Evolutionary conservation across 2,797 vertebrate species (phyloP).

Genomic region (Sebastes itinus): DNA sequence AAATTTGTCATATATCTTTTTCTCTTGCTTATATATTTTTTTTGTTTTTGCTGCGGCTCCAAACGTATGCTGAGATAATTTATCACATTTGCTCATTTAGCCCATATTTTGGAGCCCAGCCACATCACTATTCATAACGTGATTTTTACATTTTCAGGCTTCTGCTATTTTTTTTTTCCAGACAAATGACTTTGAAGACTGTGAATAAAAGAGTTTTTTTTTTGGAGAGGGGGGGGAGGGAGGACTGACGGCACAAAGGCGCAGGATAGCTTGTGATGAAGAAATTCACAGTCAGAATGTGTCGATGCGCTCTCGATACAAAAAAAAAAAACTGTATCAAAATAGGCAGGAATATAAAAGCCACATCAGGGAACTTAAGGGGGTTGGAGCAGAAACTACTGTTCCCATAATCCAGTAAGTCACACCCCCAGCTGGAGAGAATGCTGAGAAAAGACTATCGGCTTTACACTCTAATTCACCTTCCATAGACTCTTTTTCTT

Average conservation of each 20-base stretch:
- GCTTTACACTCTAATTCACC: conserved; percentile 76
- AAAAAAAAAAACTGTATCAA: conserved; percentile 38
- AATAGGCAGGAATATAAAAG: conserved; percentile 67
- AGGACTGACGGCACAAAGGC: conserved; percentile 25
- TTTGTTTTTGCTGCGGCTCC: neutral
- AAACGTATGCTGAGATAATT: conserved; percentile 52
- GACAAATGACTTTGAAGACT: conserved; percentile 58
- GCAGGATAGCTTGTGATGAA: conserved; percentile 40
- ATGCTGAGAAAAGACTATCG: conserved; percentile 67
- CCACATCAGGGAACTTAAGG: conserved; percentile 57
- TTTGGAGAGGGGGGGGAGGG: neutral
- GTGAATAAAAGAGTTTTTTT: conserved; percentile 43
- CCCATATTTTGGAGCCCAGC: conserved; percentile 28
- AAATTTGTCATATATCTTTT: conserved; percentile 59
- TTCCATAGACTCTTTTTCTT: conserved; percentile 66
- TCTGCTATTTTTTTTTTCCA: conserved; percentile 10
- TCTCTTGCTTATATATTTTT: neutral
- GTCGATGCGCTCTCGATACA: conserved; percentile 47
- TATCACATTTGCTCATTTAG: conserved; percentile 65
- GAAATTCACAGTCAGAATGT: conserved; percentile 58
- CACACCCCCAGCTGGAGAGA: conserved; percentile 76
- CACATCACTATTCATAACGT: conserved; percentile 45
- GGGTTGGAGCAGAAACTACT: conserved; percentile 69
- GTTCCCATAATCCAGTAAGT: conserved; percentile 80
- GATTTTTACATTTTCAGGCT: conserved; percentile 38